A percentile compares a stretch with the other conserved stretches of the same genome.
These are phyloP conservation scores for Drosophila bocki DNA, from an alignment of 1,140 invertebrate genomes.

Conservation along the genomic window DNA sequence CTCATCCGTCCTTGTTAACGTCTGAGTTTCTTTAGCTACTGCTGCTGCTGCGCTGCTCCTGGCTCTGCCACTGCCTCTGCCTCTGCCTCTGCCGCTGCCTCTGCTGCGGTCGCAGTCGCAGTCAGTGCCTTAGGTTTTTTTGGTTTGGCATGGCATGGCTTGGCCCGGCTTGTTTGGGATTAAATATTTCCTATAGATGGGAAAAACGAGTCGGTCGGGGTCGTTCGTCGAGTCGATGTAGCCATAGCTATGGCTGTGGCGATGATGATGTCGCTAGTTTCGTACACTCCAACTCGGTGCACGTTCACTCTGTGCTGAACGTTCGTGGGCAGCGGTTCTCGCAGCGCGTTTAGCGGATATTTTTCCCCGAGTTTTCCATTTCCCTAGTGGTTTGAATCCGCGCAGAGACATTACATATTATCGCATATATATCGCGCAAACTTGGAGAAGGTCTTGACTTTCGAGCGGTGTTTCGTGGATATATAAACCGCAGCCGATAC, in stretches of 20 bases:
- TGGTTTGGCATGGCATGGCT: constrained; percentile 51
- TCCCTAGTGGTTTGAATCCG: constrained; percentile 27
- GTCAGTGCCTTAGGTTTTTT: constrained; percentile 64
- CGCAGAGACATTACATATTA: neutral
- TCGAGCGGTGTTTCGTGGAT: constrained; percentile 14
- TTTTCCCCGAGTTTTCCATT: constrained; percentile 5
- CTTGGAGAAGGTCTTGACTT: constrained; percentile 8
- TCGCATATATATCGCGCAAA: constrained; percentile 9
- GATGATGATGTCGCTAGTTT: constrained; percentile 71
- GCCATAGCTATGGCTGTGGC: constrained; percentile 38
- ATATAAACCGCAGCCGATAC: constrained; percentile 18
- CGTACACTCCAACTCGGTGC: constrained; percentile 61
- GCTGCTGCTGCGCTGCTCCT: constrained; percentile 34
- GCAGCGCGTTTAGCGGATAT: constrained; percentile 39
- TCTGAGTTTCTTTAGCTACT: constrained; percentile 31
- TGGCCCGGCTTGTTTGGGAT: constrained; percentile 80
- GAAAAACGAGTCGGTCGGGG: constrained; percentile 80
- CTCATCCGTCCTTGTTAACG: constrained; percentile 37
- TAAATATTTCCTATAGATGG: constrained; percentile 84
- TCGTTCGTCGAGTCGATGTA: constrained; percentile 55
- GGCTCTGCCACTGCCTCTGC: constrained; percentile 23
- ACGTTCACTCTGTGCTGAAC: constrained; percentile 73
- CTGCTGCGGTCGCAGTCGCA: constrained; percentile 32
- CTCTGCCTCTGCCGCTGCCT: constrained; percentile 24
- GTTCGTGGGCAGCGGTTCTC: constrained; percentile 72